phyloP scores from a whole-genome alignment of 2,888 invertebrate genomes.

The Drosophila merina region DNA sequence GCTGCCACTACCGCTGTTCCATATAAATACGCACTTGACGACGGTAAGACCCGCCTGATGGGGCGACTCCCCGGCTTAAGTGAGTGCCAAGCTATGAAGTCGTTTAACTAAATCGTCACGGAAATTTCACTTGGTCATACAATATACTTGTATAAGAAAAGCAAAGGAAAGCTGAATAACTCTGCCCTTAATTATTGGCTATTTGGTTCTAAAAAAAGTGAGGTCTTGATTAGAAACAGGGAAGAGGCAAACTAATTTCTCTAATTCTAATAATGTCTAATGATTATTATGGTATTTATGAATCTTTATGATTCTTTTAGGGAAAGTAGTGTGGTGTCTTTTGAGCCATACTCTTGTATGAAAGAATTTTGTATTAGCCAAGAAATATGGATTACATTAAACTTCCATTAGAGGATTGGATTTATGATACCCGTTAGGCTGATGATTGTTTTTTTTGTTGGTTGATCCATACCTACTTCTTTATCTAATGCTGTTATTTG shows the following conservation, averaged over 20 bases:
- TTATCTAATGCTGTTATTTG: slow-evolving; percentile 80
- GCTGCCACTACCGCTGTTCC: slow-evolving; percentile 56
- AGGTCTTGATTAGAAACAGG: background rate
- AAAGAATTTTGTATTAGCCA: background rate
- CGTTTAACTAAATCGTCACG: slow-evolving; percentile 60
- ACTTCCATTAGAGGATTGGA: background rate
- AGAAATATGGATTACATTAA: background rate
- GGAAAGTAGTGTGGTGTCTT: too few relatives aligned
- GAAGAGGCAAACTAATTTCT: background rate
- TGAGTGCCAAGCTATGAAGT: slow-evolving; percentile 28
- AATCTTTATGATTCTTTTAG: too few relatives aligned
- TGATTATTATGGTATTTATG: too few relatives aligned
- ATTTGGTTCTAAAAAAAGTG: slow-evolving; percentile 8
- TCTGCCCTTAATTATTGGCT: slow-evolving; percentile 10
- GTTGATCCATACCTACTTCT: slow-evolving; percentile 83
- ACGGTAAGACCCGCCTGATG: slow-evolving; percentile 15
- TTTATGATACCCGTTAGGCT: slow-evolving; percentile 1
- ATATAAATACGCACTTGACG: slow-evolving; percentile 58
- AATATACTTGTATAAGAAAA: background rate
- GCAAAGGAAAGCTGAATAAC: slow-evolving; percentile 11
- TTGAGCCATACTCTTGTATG: too few relatives aligned
- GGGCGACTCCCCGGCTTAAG: slow-evolving; percentile 15
- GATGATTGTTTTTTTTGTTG: slow-evolving; percentile 24
- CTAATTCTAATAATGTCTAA: background rate
- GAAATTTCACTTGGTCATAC: slow-evolving; percentile 57